phyloP scores from a whole-genome alignment of 2,888 invertebrate species.

The Didymodactylos carnosus region DNA sequence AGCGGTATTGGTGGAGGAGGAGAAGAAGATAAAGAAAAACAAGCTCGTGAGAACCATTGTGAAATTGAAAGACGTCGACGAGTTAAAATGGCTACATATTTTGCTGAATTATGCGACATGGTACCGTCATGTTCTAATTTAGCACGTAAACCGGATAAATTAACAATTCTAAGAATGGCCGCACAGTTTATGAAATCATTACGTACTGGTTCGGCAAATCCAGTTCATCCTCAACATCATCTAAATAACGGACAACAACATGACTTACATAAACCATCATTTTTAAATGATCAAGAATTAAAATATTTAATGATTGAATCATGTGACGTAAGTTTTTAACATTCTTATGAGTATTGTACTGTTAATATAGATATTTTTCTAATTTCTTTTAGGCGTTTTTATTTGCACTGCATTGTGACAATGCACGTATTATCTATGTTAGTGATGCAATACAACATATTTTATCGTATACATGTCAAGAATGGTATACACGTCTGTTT shows the following conservation, averaged over 20 bases:
- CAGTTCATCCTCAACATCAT: neutral
- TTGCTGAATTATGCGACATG: conserved; percentile 97
- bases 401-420: conserved; percentile 85
- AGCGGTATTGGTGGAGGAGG: neutral
- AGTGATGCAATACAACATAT: conserved; percentile 96
- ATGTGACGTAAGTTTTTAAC: no score
- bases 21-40: conserved; percentile 14
- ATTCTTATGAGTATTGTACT: no score
- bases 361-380: no score
- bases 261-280: conserved; percentile 75
- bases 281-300: conserved; percentile 90
- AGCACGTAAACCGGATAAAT: conserved; percentile 92
- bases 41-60: conserved; percentile 74
- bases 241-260: neutral
- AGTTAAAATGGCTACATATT: conserved; percentile 99
- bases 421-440: conserved; percentile 85
- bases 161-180: conserved; percentile 95
- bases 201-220: neutral
- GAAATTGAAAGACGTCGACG: conserved; percentile 91
- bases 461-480: conserved; percentile 19
- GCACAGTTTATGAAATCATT: conserved; percentile 97
- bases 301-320: conserved; percentile 96
- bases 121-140: conserved; percentile 93
- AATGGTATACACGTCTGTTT: conserved; percentile 23
- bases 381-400: no score